phyloP scores from a whole-genome alignment of 1,140 invertebrate genomes.

The Apolygus lucorum region DNA sequence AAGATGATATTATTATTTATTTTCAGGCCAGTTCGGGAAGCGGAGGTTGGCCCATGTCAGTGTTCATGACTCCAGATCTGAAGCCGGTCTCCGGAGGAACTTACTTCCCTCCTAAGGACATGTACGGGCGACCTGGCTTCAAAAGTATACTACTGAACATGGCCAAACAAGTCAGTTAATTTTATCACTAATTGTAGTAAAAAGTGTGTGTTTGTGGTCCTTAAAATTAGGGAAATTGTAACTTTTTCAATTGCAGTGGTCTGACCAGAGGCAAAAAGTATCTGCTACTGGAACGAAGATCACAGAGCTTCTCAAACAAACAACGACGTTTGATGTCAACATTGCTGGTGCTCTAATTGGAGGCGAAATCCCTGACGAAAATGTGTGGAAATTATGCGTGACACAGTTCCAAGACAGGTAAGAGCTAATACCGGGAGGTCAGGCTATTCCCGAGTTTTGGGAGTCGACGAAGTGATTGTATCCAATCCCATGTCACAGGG shows the following conservation, averaged over 20 bases:
- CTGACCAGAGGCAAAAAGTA: conserved; percentile 48
- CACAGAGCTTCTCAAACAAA: conserved; percentile 48
- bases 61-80: conserved; percentile 83
- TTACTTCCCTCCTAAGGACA: conserved; percentile 63
- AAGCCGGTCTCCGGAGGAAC: conserved; percentile 80
- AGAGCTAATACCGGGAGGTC: no score
- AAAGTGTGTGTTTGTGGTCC: not conserved
- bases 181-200: no score
- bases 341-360: conserved; percentile 25
- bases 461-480: no score
- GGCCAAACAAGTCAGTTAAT: conserved; percentile 44
- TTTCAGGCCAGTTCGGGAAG: conserved; percentile 65
- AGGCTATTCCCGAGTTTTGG: no score
- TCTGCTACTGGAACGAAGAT: conserved; percentile 52
- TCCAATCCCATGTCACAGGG: no score
- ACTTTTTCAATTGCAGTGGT: conserved; percentile 52
- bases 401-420: conserved; percentile 43
- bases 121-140: conserved; percentile 73
- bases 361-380: conserved; percentile 29
- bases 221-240: not conserved
- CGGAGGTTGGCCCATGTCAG: conserved; percentile 88
- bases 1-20: no score
- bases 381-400: conserved; percentile 45
- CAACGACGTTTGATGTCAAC: conserved; percentile 34
- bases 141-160: conserved; percentile 61